These are phyloP conservation scores for Drosophila pandora DNA, from an alignment of 1,140 invertebrate genomes.

Conservation along the genomic window DNA sequence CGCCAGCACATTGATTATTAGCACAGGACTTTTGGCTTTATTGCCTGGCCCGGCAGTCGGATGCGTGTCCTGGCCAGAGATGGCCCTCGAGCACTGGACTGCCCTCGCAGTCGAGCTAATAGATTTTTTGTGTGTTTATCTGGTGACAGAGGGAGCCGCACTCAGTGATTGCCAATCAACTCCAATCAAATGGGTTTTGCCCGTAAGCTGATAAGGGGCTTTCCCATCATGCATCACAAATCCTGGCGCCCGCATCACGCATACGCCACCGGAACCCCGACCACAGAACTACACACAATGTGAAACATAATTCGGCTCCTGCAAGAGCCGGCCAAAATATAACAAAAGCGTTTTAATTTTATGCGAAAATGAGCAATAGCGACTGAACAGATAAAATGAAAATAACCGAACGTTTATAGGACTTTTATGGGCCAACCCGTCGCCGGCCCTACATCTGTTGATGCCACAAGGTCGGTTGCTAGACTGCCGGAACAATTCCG, in stretches of 20 bases:
- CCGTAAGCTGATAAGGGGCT: constrained; percentile 52
- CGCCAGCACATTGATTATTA: constrained; percentile 47
- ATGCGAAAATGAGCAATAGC: constrained; percentile 38
- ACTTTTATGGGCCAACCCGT: constrained; percentile 29
- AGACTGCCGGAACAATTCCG: constrained; percentile 30
- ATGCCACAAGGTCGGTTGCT: constrained; percentile 37
- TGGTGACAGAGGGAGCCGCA: constrained; percentile 18
- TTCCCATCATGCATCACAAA: constrained; percentile 44
- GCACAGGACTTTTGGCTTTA: constrained; percentile 22
- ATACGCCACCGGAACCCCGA: constrained; percentile 50
- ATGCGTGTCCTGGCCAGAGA: constrained; percentile 32
- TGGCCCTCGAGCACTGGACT: constrained; percentile 31
- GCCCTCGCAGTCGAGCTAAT: constrained; percentile 63
- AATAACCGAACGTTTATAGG: constrained; percentile 44
- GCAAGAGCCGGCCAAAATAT: neutral
- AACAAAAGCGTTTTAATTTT: constrained; percentile 26
- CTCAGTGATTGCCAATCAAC: constrained; percentile 72
- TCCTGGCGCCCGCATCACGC: constrained; percentile 51
- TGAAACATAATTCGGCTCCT: neutral
- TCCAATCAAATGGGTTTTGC: constrained; percentile 70
- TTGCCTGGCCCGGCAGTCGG: constrained; percentile 25
- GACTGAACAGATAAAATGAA: constrained; percentile 23
- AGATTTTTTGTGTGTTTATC: constrained; percentile 74
- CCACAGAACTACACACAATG: constrained; percentile 42
- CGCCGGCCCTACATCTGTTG: constrained; percentile 42